Evolutionary conservation across 2,113 vertebrate genomes (phyloP).

Genomic region (Condylura cristata): DNA sequence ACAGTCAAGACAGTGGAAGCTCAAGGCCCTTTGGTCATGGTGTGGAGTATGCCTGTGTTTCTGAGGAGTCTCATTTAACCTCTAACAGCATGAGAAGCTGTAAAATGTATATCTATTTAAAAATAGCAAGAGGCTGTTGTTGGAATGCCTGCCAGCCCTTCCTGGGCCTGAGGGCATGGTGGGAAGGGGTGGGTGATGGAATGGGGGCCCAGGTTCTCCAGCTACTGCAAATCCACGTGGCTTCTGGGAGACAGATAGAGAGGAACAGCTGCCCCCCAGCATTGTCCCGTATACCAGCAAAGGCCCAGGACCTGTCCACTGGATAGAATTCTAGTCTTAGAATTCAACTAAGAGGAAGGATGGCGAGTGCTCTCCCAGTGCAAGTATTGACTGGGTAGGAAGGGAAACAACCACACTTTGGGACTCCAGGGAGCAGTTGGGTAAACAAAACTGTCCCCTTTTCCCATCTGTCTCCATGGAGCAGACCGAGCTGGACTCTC

Average conservation of each 20-base stretch:
- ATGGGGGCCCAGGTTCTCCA: not conserved
- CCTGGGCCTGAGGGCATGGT: fast-evolving
- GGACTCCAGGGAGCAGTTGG: not conserved
- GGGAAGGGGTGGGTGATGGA: not conserved
- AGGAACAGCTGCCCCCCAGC: not conserved
- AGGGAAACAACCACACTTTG: not conserved
- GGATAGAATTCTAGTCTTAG: not conserved
- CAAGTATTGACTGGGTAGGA: fast-evolving
- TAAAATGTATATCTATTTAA: too few species aligned
- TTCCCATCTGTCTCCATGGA: not conserved
- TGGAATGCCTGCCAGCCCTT: not conserved
- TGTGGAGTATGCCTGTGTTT: fast-evolving
- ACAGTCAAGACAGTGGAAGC: not conserved
- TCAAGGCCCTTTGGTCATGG: not conserved
- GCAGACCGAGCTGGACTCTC: not conserved
- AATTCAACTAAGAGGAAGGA: not conserved
- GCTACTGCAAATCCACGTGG: not conserved
- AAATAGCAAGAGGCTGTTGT: not conserved
- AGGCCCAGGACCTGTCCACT: fast-evolving
- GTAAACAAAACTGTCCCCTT: not conserved
- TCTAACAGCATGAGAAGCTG: too few species aligned
- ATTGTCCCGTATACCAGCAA: not conserved
- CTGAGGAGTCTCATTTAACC: not conserved
- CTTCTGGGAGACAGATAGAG: not conserved
- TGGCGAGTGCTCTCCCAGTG: too few species aligned